A percentile compares a stretch with the other conserved stretches of the same genome.
Evolutionary conservation across 2,888 invertebrate genomes (phyloP).

Genomic region (Sesia bembeciformis): DNA sequence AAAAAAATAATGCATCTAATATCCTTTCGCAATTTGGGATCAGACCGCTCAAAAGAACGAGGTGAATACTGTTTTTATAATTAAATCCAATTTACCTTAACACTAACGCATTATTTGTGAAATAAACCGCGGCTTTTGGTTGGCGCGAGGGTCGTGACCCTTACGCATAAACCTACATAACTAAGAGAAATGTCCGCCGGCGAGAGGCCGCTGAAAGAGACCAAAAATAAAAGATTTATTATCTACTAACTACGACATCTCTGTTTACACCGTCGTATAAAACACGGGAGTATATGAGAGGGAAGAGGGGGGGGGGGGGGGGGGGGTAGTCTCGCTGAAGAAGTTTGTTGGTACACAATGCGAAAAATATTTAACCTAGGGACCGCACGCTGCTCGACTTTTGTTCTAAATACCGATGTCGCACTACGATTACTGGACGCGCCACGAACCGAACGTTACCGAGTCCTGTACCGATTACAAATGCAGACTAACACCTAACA

Average conservation of each 20-base stretch:
- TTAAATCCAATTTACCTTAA: slow-evolving; percentile 11
- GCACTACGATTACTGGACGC: slow-evolving; percentile 7
- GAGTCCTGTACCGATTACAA: slow-evolving; percentile 15
- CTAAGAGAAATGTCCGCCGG: slow-evolving; percentile 39
- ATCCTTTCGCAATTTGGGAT: slow-evolving; percentile 32
- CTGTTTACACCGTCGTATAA: slow-evolving; percentile 2
- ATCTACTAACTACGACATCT: neutral
- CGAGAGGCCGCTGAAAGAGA: slow-evolving; percentile 20
- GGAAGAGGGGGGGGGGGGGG: slow-evolving; percentile 11
- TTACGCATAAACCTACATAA: slow-evolving; percentile 44
- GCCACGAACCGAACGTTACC: slow-evolving; percentile 21
- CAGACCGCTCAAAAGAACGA: slow-evolving; percentile 27
- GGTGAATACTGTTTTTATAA: slow-evolving; percentile 39
- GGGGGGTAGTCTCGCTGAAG: slow-evolving; percentile 51
- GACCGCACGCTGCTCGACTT: slow-evolving; percentile 24
- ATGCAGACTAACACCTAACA: slow-evolving; percentile 23
- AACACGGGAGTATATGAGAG: neutral
- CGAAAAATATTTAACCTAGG: slow-evolving; percentile 48
- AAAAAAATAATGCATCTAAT: slow-evolving; percentile 49
- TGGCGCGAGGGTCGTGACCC: slow-evolving; percentile 22
- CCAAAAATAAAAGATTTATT: slow-evolving; percentile 20
- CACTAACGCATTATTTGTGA: neutral
- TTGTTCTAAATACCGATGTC: slow-evolving; percentile 46
- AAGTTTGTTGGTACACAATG: slow-evolving; percentile 63
- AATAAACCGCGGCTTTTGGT: neutral